These are phyloP conservation scores for Acinonyx jubatus DNA, from an alignment of 2,113 vertebrate species.

Conservation along the genomic window DNA sequence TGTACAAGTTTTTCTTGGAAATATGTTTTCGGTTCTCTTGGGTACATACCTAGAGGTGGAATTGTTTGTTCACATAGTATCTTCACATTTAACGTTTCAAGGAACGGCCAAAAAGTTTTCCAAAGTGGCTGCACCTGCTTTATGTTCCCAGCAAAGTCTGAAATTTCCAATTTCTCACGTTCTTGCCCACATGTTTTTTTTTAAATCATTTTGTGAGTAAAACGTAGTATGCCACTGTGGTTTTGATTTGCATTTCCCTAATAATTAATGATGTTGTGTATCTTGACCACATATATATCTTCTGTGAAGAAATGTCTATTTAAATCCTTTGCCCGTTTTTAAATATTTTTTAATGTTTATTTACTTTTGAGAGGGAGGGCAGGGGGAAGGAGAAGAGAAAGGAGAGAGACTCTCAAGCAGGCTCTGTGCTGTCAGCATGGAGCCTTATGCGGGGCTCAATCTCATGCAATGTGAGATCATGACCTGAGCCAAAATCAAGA, in stretches of 20 bases:
- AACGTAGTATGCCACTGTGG: background rate
- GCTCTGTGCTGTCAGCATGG: too few species aligned
- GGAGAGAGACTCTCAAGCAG: too few species aligned
- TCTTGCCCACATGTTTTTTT: background rate
- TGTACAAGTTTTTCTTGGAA: background rate
- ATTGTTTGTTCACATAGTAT: background rate
- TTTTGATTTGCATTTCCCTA: background rate
- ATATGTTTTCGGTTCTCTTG: background rate
- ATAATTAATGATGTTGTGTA: background rate
- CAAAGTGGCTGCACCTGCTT: background rate
- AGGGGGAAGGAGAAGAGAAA: too few species aligned
- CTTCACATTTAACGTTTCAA: background rate
- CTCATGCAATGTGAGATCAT: too few species aligned
- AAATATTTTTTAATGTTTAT: background rate
- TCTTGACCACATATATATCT: background rate
- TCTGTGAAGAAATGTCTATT: slow-evolving; percentile 27
- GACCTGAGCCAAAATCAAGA: too few species aligned
- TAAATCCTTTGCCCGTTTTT: background rate
- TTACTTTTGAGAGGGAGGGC: too few species aligned
- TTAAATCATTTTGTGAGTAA: background rate
- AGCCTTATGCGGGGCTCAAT: too few species aligned
- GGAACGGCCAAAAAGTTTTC: background rate
- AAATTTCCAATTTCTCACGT: background rate
- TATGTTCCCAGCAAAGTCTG: background rate
- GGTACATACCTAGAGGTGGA: background rate